A percentile compares a stretch with the other conserved stretches of the same genome.
These are phyloP conservation scores for Morbakka virulenta DNA, from an alignment of 30 jellyfish, hydroid and myxozoan species.

Conservation along the genomic window DNA sequence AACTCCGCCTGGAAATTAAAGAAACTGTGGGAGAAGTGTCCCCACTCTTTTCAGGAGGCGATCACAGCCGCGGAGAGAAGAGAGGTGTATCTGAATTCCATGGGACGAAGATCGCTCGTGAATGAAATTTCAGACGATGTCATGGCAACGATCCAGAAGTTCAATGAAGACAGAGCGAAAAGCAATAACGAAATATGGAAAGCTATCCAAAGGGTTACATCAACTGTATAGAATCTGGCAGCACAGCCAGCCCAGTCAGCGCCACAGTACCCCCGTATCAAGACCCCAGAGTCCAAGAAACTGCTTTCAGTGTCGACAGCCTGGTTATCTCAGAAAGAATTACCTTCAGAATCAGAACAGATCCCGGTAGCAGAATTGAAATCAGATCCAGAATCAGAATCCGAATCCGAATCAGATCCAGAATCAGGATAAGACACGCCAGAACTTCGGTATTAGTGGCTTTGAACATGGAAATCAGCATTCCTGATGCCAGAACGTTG, in stretches of 20 bases:
- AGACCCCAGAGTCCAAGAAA: slow-evolving; percentile 20
- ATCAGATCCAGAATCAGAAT: slow-evolving; percentile 4
- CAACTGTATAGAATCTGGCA: slow-evolving; percentile 21
- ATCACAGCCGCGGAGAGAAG: slow-evolving; percentile 32
- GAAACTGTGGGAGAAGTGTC: slow-evolving; percentile 8
- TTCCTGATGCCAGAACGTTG: slow-evolving; percentile 9
- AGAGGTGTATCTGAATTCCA: slow-evolving; percentile 27
- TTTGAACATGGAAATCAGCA: too few species aligned
- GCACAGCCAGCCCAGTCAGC: slow-evolving; percentile 12
- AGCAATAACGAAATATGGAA: slow-evolving; percentile 28
- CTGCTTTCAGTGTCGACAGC: too few species aligned
- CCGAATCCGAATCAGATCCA: slow-evolving; percentile 7
- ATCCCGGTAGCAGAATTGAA: neutral
- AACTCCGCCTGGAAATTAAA: slow-evolving; percentile 4
- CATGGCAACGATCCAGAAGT: slow-evolving; percentile 20
- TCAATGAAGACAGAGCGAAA: slow-evolving; percentile 16
- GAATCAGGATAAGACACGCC: too few species aligned
- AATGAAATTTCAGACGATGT: slow-evolving; percentile 23
- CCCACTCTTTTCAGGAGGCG: slow-evolving; percentile 34
- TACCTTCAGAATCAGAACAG: too few species aligned
- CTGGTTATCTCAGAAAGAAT: too few species aligned
- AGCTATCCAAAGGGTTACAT: slow-evolving; percentile 19
- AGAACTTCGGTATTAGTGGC: too few species aligned
- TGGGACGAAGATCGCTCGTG: slow-evolving; percentile 22
- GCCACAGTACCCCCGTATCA: too few species aligned